These are phyloP conservation scores for Scolopax mira DNA, from an alignment of 2,113 vertebrate genomes.

Conservation along the genomic window DNA sequence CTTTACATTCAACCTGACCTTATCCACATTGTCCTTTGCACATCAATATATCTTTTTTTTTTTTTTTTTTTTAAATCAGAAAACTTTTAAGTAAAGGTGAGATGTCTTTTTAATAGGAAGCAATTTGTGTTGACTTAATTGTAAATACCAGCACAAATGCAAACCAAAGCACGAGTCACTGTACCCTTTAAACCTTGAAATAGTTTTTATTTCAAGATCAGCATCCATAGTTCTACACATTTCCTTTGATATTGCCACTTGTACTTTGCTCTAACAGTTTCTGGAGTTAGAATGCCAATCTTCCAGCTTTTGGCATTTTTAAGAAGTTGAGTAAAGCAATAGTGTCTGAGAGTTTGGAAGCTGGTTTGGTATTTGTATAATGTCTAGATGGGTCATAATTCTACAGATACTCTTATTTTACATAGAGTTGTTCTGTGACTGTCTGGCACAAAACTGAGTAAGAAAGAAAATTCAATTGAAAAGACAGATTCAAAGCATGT, in stretches of 20 bases:
- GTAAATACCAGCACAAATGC: not conserved
- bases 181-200: not conserved
- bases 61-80: not conserved
- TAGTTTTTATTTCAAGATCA: not conserved
- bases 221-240: not conserved
- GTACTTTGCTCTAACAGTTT: not conserved
- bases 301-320: not conserved
- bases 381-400: not conserved
- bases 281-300: not conserved
- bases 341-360: not conserved
- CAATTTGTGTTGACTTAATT: not conserved
- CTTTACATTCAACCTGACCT: not conserved
- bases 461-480: not conserved
- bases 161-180: not conserved
- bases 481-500: not conserved
- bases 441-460: not conserved
- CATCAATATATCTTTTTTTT: not conserved
- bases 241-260: not conserved
- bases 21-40: not conserved
- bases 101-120: not conserved
- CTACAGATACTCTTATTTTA: not conserved
- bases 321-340: not conserved
- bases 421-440: not conserved
- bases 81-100: not conserved
- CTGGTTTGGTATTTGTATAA: not conserved